Evolutionary conservation across 2,113 vertebrate species (phyloP), one percentile per base, ranked within the genome.

Genomic region (Lophochroa leadbeateri): DNA sequence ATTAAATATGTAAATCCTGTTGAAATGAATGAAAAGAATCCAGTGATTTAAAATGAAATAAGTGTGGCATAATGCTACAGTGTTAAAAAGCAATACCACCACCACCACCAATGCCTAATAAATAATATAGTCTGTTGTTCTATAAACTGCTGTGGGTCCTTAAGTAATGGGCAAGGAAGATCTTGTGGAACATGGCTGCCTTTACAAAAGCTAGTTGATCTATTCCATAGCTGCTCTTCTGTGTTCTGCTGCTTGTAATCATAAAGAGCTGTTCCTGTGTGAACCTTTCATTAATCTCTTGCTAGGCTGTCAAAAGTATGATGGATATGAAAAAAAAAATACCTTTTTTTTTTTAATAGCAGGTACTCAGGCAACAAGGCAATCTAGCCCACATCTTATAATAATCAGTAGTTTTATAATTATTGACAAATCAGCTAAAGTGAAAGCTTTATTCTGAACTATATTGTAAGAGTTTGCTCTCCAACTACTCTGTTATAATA

Each of bases 201-300:
- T 96, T 96, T 97, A 74, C 49, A 88, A 80, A 94, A 97, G 75
- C 93, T 94, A 97, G 39, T 90, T 7, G 23, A 94, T 92, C 52
- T 81, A 79, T 76, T 91, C 91, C 70, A 78, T 95, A 96, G 94
- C 91, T 97, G 85, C 88, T 97, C 67, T 96, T 96, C 44, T 49
- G 35, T 75, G 86, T 92, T 97, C 72, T 94, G 33, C 75, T 97
- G 78, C 55, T 55, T 95, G 95, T 82, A 97, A 90, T 94, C 49
- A 82, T 92, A 93, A 97, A 97, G 44, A 12, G 21, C 47, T 97
- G 67, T 96, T 97, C 85, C 55, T 92, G 37, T 47, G 46, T 94
- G 75, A 97, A 85, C 92, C 93, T 97, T 97, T 94, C 95, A 97
- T 98, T 98, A 98, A 97, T 98, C 96, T 98, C 90, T 92, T 97